A percentile compares a stretch with the other conserved stretches of the same genome.
Conservation (phyloP, 2,888 invertebrate genomes). For the Anagyrus pseudococci region DNA sequence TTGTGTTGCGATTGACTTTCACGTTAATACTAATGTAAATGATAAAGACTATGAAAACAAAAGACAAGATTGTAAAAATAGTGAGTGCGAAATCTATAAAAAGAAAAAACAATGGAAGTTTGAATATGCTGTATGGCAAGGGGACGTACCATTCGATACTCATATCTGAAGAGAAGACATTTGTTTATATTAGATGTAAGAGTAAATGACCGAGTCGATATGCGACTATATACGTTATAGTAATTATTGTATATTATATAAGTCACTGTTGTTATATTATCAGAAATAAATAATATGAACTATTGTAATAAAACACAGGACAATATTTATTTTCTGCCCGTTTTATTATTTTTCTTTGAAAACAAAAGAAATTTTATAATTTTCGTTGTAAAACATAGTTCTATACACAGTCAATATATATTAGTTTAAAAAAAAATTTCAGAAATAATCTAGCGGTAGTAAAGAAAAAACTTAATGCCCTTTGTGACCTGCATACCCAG, state of each 20-base stretch:
- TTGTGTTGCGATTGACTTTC: conserved; percentile 5
- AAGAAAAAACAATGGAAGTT: not conserved
- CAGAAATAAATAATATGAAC: conserved; percentile 46
- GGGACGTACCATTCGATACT: conserved; percentile 43
- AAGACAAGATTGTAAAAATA: not conserved
- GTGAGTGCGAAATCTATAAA: not conserved
- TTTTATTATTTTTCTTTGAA: too few species aligned
- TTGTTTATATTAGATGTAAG: conserved; percentile 44
- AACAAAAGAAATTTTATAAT: too few species aligned
- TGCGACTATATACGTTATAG: conserved; percentile 44
- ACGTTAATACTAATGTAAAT: conserved; percentile 5
- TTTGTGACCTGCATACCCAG: too few species aligned
- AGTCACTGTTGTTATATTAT: conserved; percentile 53
- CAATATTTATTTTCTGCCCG: too few species aligned
- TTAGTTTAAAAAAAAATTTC: too few species aligned
- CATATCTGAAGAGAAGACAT: conserved; percentile 43
- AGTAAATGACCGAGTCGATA: conserved; percentile 39
- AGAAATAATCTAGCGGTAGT: too few species aligned
- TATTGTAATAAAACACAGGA: conserved; percentile 47
- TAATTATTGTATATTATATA: conserved; percentile 47
- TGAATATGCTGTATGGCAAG: conserved; percentile 41
- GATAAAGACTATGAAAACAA: conserved; percentile 1
- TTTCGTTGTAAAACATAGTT: too few species aligned
- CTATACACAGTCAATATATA: too few species aligned
- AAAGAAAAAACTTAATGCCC: too few species aligned